Percentiles rank a stretch among this genome's conserved stretches.
phyloP scores from a whole-genome alignment of 2,113 vertebrate species.

The Pituophis catenifer region DNA sequence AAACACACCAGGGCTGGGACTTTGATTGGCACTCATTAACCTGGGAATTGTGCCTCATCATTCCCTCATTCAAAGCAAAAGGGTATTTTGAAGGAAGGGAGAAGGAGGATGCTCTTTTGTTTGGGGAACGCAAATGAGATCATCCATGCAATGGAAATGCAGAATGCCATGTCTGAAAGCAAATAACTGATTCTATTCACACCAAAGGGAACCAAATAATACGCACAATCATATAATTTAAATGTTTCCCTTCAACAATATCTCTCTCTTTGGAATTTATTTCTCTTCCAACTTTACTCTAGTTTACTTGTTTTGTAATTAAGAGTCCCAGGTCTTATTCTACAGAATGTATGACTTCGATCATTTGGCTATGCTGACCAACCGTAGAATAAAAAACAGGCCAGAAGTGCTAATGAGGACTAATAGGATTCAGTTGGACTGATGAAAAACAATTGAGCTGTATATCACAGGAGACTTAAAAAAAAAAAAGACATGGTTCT shows the following conservation, averaged over 20 bases:
- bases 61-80: slow-evolving; percentile 55
- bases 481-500: not conserved
- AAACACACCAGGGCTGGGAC: slow-evolving; percentile 57
- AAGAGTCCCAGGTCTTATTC: not conserved
- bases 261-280: slow-evolving; percentile 15
- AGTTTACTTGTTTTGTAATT: slow-evolving; percentile 37
- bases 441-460: not conserved
- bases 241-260: slow-evolving; percentile 38
- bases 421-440: not conserved
- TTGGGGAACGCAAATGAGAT: slow-evolving; percentile 62
- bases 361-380: not conserved
- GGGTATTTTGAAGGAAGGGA: slow-evolving; percentile 38
- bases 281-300: slow-evolving; percentile 1
- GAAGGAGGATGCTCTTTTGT: slow-evolving; percentile 56
- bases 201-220: slow-evolving; percentile 37
- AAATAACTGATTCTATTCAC: slow-evolving; percentile 24
- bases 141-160: slow-evolving; percentile 31
- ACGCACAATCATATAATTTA: slow-evolving; percentile 14
- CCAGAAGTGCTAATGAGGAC: not conserved
- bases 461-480: not conserved
- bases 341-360: slow-evolving; percentile 7
- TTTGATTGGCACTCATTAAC: slow-evolving; percentile 92
- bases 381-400: not conserved
- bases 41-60: slow-evolving; percentile 70
- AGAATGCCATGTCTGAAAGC: slow-evolving; percentile 53